Evolutionary conservation across 2,113 vertebrate species (phyloP).

Genomic region (Dendropsophus ebraccatus): DNA sequence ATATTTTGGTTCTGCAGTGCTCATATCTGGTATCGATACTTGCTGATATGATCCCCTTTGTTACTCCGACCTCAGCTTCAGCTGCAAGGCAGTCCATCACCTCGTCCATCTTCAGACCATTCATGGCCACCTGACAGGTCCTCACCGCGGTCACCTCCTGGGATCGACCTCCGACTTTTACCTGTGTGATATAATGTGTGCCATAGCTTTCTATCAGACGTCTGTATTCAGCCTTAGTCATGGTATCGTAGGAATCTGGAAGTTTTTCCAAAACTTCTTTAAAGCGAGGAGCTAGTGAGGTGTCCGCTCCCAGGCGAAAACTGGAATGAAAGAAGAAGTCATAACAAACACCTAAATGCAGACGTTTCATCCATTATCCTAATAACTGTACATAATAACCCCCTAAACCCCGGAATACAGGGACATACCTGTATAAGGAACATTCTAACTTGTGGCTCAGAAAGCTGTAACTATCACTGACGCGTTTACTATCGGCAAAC

Average conservation of each 20-base stretch:
- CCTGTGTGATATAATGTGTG: slow-evolving; percentile 69
- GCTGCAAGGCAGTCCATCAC: slow-evolving; percentile 74
- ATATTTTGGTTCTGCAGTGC: slow-evolving; percentile 61
- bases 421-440: slow-evolving; percentile 75
- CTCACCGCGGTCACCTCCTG: slow-evolving; percentile 77
- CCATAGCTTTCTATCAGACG: too few species aligned
- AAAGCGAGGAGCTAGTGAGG: too few species aligned
- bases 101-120: slow-evolving; percentile 71
- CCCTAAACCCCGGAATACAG: too few species aligned
- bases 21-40: slow-evolving; percentile 64
- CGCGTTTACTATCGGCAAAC: slow-evolving; percentile 74
- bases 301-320: too few species aligned
- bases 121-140: slow-evolving; percentile 75
- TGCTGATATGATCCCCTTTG: too few species aligned
- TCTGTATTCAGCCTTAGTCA: too few species aligned
- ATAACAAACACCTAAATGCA: background rate
- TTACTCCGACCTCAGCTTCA: slow-evolving; percentile 72
- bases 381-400: too few species aligned
- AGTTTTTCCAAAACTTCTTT: too few species aligned
- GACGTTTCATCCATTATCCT: too few species aligned
- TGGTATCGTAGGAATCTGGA: too few species aligned
- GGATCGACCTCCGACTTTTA: slow-evolving; percentile 78
- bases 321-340: slow-evolving; percentile 51
- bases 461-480: slow-evolving; percentile 77
- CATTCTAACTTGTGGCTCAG: slow-evolving; percentile 71